Percentiles rank a stretch among this genome's conserved stretches.
These are phyloP conservation scores for Vireo griseus DNA, from an alignment of 2,797 vertebrate species.

Conservation along the genomic window DNA sequence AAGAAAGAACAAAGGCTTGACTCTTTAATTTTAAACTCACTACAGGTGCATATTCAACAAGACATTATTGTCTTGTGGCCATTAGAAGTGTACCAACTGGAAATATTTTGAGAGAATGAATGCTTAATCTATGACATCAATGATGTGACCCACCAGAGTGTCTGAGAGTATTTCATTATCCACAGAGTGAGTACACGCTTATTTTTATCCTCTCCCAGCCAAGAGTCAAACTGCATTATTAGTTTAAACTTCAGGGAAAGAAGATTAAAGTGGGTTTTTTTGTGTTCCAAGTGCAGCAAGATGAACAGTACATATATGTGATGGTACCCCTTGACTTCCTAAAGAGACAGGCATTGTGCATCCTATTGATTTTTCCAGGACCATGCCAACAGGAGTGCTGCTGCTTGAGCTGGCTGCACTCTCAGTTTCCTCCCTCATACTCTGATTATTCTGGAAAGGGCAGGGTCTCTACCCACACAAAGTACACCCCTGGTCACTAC, in stretches of 20 bases:
- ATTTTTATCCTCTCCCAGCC: not conserved
- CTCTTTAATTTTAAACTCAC: not conserved
- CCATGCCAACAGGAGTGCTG: not conserved
- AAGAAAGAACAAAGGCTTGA: conserved; percentile 15
- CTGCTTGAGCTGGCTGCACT: not conserved
- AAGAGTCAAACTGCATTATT: not conserved
- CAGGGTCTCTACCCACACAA: not conserved
- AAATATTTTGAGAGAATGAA: conserved; percentile 1
- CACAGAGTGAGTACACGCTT: not conserved
- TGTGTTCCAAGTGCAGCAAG: not conserved
- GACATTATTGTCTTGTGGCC: not conserved
- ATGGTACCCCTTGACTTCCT: not conserved
- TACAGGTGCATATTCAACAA: not conserved
- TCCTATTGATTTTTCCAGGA: not conserved
- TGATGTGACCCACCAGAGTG: not conserved
- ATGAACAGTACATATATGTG: not conserved
- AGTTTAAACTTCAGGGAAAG: not conserved
- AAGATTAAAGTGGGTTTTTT: not conserved
- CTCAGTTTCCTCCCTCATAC: not conserved
- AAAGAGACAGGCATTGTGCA: not conserved
- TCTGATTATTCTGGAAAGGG: not conserved
- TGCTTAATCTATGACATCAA: not conserved
- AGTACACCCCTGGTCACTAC: not conserved
- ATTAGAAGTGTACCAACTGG: not conserved
- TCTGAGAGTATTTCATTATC: not conserved